Conservation (phyloP, 2,113 vertebrate species). For the Notarius quadriscutis region DNA sequence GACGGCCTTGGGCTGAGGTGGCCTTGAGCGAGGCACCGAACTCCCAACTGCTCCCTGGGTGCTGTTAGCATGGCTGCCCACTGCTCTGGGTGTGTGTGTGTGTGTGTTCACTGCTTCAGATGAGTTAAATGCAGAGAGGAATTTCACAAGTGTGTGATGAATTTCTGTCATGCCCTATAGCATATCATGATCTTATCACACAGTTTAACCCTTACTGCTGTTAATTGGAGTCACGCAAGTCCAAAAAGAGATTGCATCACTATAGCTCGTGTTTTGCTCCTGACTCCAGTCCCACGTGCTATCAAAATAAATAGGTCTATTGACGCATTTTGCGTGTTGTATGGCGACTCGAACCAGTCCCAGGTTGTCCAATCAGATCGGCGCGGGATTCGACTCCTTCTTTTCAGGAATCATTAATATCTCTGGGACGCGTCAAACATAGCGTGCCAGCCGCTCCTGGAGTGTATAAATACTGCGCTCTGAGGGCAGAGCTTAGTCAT, state of each 20-base stretch:
- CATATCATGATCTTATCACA: neutral
- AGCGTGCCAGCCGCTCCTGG: conserved; percentile 52
- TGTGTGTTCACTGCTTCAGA: too few relatives aligned
- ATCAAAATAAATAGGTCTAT: conserved; percentile 67
- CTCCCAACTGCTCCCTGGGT: too few relatives aligned
- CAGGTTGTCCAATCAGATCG: conserved; percentile 69
- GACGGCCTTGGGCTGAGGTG: too few relatives aligned
- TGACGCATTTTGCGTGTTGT: conserved; percentile 67
- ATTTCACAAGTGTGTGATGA: too few relatives aligned
- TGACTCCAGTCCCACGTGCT: conserved; percentile 51
- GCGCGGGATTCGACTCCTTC: conserved; percentile 73
- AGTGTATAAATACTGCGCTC: conserved; percentile 76
- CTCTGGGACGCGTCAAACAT: conserved; percentile 76
- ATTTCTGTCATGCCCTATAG: neutral
- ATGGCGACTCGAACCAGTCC: conserved; percentile 64
- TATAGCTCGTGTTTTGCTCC: conserved; percentile 35
- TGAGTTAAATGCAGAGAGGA: too few relatives aligned
- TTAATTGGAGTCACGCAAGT: conserved; percentile 2
- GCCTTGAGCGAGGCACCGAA: too few relatives aligned
- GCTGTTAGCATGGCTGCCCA: too few relatives aligned
- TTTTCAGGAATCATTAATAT: conserved; percentile 80
- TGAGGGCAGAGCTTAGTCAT: conserved; percentile 66
- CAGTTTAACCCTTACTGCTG: neutral
- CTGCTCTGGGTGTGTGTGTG: too few relatives aligned
- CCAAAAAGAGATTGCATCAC: conserved; percentile 10